Conservation (phyloP, 2,113 vertebrate genomes). For the Setophaga coronata region DNA sequence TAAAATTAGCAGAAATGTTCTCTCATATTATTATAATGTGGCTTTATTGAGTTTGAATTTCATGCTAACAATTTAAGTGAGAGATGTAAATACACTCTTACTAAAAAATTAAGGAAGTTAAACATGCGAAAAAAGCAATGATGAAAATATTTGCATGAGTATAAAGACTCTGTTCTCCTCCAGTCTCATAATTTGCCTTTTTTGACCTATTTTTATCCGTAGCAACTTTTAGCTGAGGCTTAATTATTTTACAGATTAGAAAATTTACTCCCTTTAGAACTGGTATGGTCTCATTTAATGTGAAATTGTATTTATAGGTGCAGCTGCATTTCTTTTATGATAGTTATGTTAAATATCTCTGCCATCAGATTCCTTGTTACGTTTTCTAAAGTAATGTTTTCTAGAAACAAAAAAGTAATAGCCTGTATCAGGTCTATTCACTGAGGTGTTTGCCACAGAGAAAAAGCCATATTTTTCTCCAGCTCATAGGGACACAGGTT, state of each 20-base stretch:
- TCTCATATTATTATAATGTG: neutral
- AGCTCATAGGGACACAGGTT: neutral
- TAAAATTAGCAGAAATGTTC: neutral
- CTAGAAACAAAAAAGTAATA: neutral
- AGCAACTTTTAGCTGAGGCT: neutral
- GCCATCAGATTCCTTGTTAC: neutral
- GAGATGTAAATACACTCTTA: neutral
- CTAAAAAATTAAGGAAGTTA: neutral
- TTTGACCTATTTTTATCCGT: neutral
- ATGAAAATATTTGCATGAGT: neutral
- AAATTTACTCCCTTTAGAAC: neutral
- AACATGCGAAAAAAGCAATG: rapidly evolving
- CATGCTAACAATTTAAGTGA: neutral
- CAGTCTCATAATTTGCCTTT: neutral
- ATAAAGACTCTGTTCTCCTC: neutral
- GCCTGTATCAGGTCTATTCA: neutral
- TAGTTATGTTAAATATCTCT: neutral
- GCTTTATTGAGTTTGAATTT: neutral
- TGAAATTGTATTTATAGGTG: neutral
- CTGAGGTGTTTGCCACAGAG: neutral
- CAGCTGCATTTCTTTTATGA: neutral
- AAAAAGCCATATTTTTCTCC: neutral
- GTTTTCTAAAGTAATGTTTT: neutral
- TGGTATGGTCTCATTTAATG: neutral
- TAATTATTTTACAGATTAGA: neutral